Evolutionary conservation across 2,113 vertebrate species (phyloP).

Genomic region (Myxocyprinus asiaticus): DNA sequence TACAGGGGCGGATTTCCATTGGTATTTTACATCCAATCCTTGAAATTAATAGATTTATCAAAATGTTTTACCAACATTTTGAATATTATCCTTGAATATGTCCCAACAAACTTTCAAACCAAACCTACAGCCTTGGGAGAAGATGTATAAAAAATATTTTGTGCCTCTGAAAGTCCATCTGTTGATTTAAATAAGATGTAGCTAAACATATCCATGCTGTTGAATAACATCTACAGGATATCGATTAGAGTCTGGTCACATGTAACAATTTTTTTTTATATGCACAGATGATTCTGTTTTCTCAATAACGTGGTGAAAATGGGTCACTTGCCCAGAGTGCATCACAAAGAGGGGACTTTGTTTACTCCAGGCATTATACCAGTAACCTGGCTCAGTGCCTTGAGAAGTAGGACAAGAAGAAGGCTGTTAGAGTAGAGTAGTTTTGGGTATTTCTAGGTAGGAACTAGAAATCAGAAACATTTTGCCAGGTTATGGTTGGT

Average conservation of each 20-base stretch:
- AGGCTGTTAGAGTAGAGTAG: background rate
- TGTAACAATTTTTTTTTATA: background rate
- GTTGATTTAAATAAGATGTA: conserved; percentile 6
- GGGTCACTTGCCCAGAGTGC: conserved; percentile 46
- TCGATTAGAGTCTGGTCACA: background rate
- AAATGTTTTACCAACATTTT: no score
- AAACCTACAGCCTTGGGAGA: no score
- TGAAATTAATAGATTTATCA: no score
- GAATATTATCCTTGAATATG: no score
- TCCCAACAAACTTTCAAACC: no score
- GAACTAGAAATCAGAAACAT: background rate
- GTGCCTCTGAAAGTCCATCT: background rate
- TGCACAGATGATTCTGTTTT: background rate
- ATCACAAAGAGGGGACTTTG: conserved; percentile 43
- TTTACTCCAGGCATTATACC: conserved; percentile 42
- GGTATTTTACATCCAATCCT: no score
- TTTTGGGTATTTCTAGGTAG: background rate
- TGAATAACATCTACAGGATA: conserved; percentile 14
- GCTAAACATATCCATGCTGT: background rate
- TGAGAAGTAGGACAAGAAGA: conserved; percentile 48
- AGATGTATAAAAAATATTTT: no score
- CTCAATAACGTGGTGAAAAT: conserved; percentile 38
- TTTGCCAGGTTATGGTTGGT: no score
- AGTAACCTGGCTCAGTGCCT: conserved; percentile 34
- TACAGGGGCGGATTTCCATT: no score